Conservation (phyloP, 2,888 invertebrate species). For the Osedax fenrisi region DNA sequence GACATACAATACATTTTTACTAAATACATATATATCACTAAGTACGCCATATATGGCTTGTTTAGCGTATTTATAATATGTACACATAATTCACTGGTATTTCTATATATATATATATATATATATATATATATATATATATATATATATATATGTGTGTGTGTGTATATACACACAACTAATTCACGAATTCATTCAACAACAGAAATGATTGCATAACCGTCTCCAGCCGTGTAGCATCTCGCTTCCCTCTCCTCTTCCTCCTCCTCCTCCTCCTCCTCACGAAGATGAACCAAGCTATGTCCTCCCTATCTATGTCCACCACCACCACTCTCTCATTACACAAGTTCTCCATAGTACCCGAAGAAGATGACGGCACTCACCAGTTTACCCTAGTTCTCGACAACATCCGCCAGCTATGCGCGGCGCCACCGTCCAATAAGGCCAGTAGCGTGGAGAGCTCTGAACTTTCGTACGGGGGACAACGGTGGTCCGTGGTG, state of each 20-base stretch:
- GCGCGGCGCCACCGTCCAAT: constrained; percentile 19
- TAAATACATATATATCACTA: too few relatives aligned
- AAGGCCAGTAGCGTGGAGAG: constrained; percentile 34
- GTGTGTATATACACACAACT: background rate
- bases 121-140: background rate
- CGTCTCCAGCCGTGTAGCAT: too few relatives aligned
- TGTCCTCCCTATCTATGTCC: background rate
- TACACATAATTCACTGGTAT: too few relatives aligned
- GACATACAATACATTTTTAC: too few relatives aligned
- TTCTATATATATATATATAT: too few relatives aligned
- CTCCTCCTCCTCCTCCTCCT: too few relatives aligned
- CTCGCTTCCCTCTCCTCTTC: too few relatives aligned
- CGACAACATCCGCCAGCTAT: constrained; percentile 33
- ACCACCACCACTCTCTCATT: constrained; percentile 4
- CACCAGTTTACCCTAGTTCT: constrained; percentile 37
- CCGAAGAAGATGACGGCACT: constrained; percentile 35
- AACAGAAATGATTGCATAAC: too few relatives aligned
- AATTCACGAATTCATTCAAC: too few relatives aligned
- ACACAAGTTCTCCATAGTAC: constrained; percentile 34
- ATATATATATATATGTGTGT: background rate
- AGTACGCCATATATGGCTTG: too few relatives aligned
- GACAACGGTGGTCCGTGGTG: constrained; percentile 37
- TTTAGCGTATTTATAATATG: too few relatives aligned
- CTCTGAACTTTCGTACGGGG: constrained; percentile 35
- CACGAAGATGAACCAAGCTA: too few relatives aligned